Base-by-base conservation (phyloP, 2,888 invertebrate species). In the Stictocephala bisonia region DNA sequence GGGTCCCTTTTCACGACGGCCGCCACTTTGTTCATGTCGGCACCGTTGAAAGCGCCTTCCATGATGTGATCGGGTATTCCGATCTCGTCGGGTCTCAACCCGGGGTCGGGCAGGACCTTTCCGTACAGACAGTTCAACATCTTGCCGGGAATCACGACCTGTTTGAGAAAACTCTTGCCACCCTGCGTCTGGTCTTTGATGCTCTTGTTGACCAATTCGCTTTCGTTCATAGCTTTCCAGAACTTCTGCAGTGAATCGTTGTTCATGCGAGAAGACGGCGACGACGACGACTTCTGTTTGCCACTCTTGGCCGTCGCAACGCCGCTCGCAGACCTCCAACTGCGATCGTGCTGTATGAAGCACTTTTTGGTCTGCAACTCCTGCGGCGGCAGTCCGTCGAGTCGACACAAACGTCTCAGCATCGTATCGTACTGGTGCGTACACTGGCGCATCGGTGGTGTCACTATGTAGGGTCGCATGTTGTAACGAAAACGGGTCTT, bases 51-150 rank as follows among this genome's bases (percentile, higher is more conserved):
- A 2, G 24, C 18, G 24, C 13, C 24, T 13, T 51, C 51, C 51
- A 51, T 51, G 7, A 51, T 24, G 13, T 22, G 27, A 3, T 2
- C 13, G 27, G 56, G 29, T 11, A 56, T 18, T 13, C 56, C 29
- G 11, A 27, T 56, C 56, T 56, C 56, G 13, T 56, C 56, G 3
- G 56, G 56, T 56, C 11, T n/a, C 15, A 56, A 24, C 4, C 3
- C 6, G 11, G 56, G 56, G 18, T 56, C 56, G 3, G 56, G 56
- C 29, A 56, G 15, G 7, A 56, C 51, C 13, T 51, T 51, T 11
- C 51, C 51, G 51, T 51, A 51, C 3, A 51, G 51, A 22, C 51
- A 51, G 51, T 22, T 22, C 24, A 51, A 51, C 51, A 51, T 51
- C 24, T 51, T 51, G 24, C 51, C 51, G 3, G 51, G 51, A 22